Evolutionary conservation across 2,113 vertebrate species (phyloP).

Genomic region (Neogale vison): DNA sequence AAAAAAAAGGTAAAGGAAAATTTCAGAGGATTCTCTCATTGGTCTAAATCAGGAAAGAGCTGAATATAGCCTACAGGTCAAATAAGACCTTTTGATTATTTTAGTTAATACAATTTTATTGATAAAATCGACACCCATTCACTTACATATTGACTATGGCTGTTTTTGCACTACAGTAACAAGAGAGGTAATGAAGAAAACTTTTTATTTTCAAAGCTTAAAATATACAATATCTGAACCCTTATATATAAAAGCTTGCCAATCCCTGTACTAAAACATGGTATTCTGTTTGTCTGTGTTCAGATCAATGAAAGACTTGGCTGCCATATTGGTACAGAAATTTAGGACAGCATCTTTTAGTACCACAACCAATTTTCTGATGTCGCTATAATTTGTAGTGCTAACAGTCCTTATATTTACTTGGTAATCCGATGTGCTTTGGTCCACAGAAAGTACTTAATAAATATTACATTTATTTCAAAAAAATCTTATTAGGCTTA

Average conservation of each 20-base stretch:
- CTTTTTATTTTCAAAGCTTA: background rate
- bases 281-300: background rate
- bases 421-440: background rate
- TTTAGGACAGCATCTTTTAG: background rate
- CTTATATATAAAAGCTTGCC: background rate
- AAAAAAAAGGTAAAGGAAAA: background rate
- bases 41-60: background rate
- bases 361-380: background rate
- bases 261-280: background rate
- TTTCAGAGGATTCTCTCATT: background rate
- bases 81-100: background rate
- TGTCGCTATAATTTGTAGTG: background rate
- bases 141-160: background rate
- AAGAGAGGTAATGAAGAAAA: background rate
- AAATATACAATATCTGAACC: background rate
- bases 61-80: background rate
- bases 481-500: background rate
- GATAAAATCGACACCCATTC: background rate
- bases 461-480: background rate
- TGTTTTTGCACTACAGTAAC: background rate
- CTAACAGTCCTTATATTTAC: background rate
- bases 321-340: background rate
- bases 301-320: background rate
- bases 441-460: background rate
- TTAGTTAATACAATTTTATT: background rate